These are phyloP conservation scores for Syngnathus floridae DNA, from an alignment of 2,113 vertebrate genomes.

Conservation along the genomic window DNA sequence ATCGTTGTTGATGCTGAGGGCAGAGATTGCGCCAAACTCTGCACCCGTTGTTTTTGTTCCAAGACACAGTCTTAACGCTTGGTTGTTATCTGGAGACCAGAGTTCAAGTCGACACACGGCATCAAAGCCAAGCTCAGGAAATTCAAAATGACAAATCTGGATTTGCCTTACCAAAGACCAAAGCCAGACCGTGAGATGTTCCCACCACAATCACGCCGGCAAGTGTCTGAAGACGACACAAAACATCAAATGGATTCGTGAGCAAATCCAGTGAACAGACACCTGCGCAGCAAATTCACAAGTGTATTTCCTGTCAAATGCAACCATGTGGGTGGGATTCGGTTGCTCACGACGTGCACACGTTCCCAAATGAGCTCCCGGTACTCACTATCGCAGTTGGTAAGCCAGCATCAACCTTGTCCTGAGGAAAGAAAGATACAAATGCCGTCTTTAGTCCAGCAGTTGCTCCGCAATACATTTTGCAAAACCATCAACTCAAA, in stretches of 20 bases:
- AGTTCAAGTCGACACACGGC: not conserved
- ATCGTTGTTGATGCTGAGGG: constrained; percentile 92
- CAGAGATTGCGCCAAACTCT: constrained; percentile 92
- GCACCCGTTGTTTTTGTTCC: constrained; percentile 87
- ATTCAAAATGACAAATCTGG: not conserved
- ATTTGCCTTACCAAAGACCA: constrained; percentile 88
- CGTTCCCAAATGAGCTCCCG: too few species aligned
- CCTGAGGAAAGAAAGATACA: constrained; percentile 67
- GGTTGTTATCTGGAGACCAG: constrained; percentile 81
- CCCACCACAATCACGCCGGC: constrained; percentile 92
- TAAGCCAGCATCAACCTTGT: constrained; percentile 95
- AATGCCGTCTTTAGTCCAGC: not conserved
- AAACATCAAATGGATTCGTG: too few species aligned
- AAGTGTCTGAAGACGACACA: constrained; percentile 75
- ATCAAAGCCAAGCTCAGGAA: not conserved
- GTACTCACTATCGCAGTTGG: constrained; percentile 95
- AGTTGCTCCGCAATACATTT: not conserved
- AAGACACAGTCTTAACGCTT: constrained; percentile 89
- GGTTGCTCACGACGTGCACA: too few species aligned
- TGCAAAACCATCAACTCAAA: not conserved
- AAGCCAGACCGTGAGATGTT: constrained; percentile 92
- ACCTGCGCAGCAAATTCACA: too few species aligned
- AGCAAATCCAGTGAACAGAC: too few species aligned
- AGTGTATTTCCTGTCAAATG: too few species aligned
- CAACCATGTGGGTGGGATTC: too few species aligned